Base-by-base conservation (phyloP, 2,888 invertebrate genomes). In the Xylophagus ater region DNA sequence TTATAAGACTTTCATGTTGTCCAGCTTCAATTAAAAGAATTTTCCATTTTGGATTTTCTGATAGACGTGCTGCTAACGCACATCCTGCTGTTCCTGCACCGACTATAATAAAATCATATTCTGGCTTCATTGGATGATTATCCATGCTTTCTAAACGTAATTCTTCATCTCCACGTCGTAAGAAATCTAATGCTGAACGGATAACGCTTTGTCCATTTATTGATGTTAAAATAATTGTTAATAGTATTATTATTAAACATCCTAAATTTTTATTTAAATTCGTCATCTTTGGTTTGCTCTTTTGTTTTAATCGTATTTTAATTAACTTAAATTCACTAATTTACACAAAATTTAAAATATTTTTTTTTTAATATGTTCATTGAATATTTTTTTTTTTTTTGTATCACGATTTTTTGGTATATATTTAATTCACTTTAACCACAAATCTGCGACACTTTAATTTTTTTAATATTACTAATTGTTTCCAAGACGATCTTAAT, bases 71-170 rank as follows among this genome's bases (percentile, higher is more conserved):
- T 0, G 86, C 85, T 5, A 86, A 43, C 0, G 78, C 74, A 44
- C 85, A 81, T 2, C 86, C 86, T 0, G 85, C 83, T 0, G 83
- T 83, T 3, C 86, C 86, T 0, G 82, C 85, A 2, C 86, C 86
- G 4, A 86, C 76, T 13, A 83, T 63, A 34, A 84, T 76, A 49
- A 83, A 88, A 55, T 84, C 85, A 52, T 81, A 84, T 54, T 78
- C 75, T 8, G 46, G 36, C 3, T 58, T 55, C 50, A 62, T 42
- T 2, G 53, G 36, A 3, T 47, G 48, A 25, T 60, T 62, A 32
- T 62, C 60, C 42, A 54, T 53, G 38, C 57, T 58, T 47, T 61
- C 62, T 25, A 62, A 47, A 8, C 57, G 48, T 3, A 52, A 52
- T 32, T 62, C 62, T n/a, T 49, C 47, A 44, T 53, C 53, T n/a